Conservation (phyloP, 2,797 vertebrate genomes). For the Urosaurus nigricauda region DNA sequence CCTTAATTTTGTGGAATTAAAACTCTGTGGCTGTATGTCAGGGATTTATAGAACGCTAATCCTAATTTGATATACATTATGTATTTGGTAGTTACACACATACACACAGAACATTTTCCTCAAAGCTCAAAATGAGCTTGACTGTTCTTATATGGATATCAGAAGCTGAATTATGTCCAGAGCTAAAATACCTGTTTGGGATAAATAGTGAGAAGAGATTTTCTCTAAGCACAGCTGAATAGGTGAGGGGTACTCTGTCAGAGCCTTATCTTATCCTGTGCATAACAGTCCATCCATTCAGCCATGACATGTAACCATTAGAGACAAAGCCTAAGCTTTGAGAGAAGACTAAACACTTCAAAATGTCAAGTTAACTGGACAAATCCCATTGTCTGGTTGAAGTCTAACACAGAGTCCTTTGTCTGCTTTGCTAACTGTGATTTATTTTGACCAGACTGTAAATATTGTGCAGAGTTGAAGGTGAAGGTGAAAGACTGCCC, state of each 20-base stretch:
- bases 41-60: neutral
- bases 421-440: too few species aligned
- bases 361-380: neutral
- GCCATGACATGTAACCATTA: neutral
- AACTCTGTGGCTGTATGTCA: neutral
- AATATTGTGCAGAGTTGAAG: neutral
- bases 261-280: neutral
- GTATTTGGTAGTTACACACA: too few species aligned
- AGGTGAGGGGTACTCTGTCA: neutral
- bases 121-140: neutral
- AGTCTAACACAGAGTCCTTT: neutral
- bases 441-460: neutral
- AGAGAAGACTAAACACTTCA: neutral
- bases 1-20: neutral
- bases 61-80: neutral
- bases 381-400: neutral
- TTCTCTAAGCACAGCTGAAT: neutral
- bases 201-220: neutral
- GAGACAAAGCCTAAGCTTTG: neutral
- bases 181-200: neutral
- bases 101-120: neutral
- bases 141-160: neutral
- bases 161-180: neutral
- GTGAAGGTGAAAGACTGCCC: neutral
- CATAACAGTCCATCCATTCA: neutral